Evolutionary conservation across 2,888 invertebrate genomes (phyloP).

Genomic region (Lycophotia porphyrea): DNA sequence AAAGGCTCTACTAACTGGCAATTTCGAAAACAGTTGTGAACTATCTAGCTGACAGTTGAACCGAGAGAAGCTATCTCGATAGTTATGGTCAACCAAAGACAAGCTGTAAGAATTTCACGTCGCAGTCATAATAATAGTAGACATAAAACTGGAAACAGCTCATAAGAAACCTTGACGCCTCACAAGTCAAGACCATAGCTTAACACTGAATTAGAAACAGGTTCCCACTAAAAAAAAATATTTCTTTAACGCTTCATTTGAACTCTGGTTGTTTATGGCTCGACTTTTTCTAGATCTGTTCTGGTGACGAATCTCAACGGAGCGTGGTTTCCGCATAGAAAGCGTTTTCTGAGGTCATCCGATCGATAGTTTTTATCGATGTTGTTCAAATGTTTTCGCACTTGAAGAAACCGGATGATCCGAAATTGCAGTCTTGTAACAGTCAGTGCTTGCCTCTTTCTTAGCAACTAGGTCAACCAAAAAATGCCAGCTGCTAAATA

Average conservation of each 20-base stretch:
- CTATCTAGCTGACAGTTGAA: not conserved
- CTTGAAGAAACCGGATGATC: slow-evolving; percentile 21
- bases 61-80: slow-evolving; percentile 18
- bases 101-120: slow-evolving; percentile 8
- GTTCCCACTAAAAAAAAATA: slow-evolving; percentile 51
- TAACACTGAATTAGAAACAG: slow-evolving; percentile 57
- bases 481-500: slow-evolving; percentile 34
- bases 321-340: slow-evolving; percentile 75
- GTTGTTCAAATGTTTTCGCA: slow-evolving; percentile 48
- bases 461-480: slow-evolving; percentile 43
- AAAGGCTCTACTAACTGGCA: slow-evolving; percentile 8
- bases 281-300: slow-evolving; percentile 71
- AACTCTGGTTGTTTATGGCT: slow-evolving; percentile 69
- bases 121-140: slow-evolving; percentile 24
- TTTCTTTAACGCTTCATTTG: slow-evolving; percentile 60
- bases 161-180: slow-evolving; percentile 48
- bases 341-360: slow-evolving; percentile 68
- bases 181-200: slow-evolving; percentile 54
- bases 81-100: slow-evolving; percentile 34
- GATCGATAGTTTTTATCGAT: slow-evolving; percentile 48
- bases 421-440: slow-evolving; percentile 21
- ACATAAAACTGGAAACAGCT: slow-evolving; percentile 40
- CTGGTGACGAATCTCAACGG: slow-evolving; percentile 69
- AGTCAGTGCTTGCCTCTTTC: slow-evolving; percentile 26
- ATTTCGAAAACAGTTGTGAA: not conserved